Evolutionary conservation across 2,888 invertebrate genomes (phyloP).

Genomic region (Cetonia aurata): DNA sequence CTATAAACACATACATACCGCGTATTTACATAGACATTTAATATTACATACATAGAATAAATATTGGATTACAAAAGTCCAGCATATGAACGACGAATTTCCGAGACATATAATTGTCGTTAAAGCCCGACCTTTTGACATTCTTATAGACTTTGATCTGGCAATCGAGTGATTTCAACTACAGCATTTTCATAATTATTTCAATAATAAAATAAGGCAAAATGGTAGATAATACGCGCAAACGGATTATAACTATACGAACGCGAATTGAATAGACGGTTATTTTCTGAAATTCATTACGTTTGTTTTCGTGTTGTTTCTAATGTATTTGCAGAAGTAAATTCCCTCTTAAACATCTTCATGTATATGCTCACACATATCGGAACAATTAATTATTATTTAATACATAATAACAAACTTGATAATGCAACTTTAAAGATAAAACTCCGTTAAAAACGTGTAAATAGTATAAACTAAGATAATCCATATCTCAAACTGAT

Average conservation of each 20-base stretch:
- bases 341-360: no score
- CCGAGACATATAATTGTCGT: constrained; percentile 56
- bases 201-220: constrained; percentile 23
- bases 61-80: constrained; percentile 50
- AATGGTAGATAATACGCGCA: not conserved
- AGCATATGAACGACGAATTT: constrained; percentile 53
- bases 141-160: constrained; percentile 61
- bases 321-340: no score
- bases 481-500: constrained; percentile 31
- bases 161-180: constrained; percentile 45
- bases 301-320: no score
- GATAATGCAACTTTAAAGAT: constrained; percentile 26
- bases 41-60: constrained; percentile 42
- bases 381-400: constrained; percentile 18
- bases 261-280: not conserved
- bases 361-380: not conserved
- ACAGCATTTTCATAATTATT: constrained; percentile 55
- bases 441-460: constrained; percentile 34
- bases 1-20: not conserved
- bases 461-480: constrained; percentile 36
- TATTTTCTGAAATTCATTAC: not conserved
- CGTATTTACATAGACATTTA: constrained; percentile 22
- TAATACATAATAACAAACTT: constrained; percentile 19
- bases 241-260: not conserved
- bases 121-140: constrained; percentile 59